Conservation (phyloP, 2,888 invertebrate species). For the Eueremaeus valkanovi region DNA sequence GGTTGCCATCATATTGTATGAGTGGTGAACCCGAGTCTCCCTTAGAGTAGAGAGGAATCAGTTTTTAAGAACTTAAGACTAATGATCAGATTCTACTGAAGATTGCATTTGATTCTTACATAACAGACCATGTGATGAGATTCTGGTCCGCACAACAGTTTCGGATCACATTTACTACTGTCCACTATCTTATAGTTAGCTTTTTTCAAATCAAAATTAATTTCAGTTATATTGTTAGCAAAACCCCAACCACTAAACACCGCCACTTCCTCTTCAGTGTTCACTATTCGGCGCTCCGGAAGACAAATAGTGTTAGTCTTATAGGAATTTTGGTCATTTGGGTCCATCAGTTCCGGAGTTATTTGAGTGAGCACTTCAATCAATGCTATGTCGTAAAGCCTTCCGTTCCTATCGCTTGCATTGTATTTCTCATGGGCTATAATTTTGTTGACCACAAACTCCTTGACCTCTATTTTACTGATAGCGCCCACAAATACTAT, state of each 20-base stretch:
- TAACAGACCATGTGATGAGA: not conserved
- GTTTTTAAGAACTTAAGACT: too few relatives aligned
- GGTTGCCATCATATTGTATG: not conserved
- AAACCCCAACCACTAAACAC: not conserved
- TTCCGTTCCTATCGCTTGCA: not conserved
- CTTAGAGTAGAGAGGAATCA: not conserved
- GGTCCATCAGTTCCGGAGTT: not conserved
- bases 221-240: not conserved
- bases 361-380: not conserved
- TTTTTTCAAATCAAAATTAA: not conserved
- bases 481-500: not conserved
- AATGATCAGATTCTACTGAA: not conserved
- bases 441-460: not conserved
- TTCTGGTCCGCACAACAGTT: not conserved
- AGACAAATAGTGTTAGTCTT: not conserved
- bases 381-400: not conserved
- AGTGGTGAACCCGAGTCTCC: not conserved
- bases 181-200: not conserved
- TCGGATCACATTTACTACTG: not conserved
- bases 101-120: not conserved
- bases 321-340: not conserved
- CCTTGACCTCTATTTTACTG: not conserved
- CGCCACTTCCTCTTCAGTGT: not conserved
- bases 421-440: not conserved
- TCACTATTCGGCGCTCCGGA: not conserved